A percentile compares a stretch with the other conserved stretches of the same genome.
These are phyloP conservation scores for Euleptes europaea DNA, from an alignment of 2,113 vertebrate species.

Conservation along the genomic window DNA sequence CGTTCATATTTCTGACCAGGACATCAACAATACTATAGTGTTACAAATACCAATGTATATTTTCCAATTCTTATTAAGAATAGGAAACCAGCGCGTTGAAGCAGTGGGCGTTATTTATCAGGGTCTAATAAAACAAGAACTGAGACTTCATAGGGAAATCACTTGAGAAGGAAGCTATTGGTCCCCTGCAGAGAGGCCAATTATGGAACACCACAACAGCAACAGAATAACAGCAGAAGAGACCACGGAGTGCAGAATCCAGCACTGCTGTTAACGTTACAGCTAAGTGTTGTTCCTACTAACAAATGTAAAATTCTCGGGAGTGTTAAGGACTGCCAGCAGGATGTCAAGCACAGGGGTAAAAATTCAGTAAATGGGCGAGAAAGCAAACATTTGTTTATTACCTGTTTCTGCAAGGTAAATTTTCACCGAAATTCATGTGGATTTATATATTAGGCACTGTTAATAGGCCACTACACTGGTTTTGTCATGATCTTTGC, in stretches of 20 bases:
- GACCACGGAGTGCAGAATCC: not conserved
- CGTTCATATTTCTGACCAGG: not conserved
- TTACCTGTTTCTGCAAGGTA: not conserved
- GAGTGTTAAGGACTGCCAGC: constrained; percentile 29
- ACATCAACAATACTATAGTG: not conserved
- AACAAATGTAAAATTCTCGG: constrained; percentile 14
- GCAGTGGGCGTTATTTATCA: constrained; percentile 32
- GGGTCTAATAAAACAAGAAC: constrained; percentile 35
- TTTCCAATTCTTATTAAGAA: constrained; percentile 38
- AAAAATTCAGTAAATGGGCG: not conserved
- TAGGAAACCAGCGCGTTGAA: constrained; percentile 21
- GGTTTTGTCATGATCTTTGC: not conserved
- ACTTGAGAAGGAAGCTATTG: constrained; percentile 26
- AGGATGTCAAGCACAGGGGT: constrained; percentile 34
- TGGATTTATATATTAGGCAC: not conserved
- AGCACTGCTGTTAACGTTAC: constrained; percentile 9
- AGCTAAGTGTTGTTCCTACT: constrained; percentile 20
- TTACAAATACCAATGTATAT: constrained; percentile 34
- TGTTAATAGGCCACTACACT: not conserved
- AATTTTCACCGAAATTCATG: not conserved
- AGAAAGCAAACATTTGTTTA: not conserved
- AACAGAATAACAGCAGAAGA: constrained; percentile 3
- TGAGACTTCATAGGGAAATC: constrained; percentile 13
- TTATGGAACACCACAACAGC: constrained; percentile 13
- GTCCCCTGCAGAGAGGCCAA: constrained; percentile 37